Percentiles rank a stretch among this genome's conserved stretches.
Conservation (phyloP, 2,797 vertebrate species). For the Pteronotus mesoamericanus region DNA sequence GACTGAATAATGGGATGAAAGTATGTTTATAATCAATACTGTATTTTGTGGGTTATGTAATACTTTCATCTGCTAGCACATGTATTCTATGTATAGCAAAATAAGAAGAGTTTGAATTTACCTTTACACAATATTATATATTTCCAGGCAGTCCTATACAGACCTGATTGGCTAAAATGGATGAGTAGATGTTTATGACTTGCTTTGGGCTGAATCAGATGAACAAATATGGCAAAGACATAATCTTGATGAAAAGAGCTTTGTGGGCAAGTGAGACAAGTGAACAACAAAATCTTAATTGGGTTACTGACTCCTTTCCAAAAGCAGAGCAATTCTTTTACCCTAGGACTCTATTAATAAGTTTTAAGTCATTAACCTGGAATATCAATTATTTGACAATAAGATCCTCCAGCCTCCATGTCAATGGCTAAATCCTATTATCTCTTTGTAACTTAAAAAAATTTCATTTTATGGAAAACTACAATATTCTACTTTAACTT, state of each 20-base stretch:
- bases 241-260: neutral
- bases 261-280: neutral
- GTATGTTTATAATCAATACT: neutral
- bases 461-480: neutral
- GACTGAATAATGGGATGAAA: slow-evolving; percentile 15
- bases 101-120: neutral
- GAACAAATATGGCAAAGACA: neutral
- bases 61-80: slow-evolving; percentile 6
- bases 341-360: neutral
- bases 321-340: neutral
- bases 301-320: neutral
- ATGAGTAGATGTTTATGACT: neutral
- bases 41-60: neutral
- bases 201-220: neutral
- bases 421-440: neutral
- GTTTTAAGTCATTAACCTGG: neutral
- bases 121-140: neutral
- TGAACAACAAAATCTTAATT: neutral
- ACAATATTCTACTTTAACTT: neutral
- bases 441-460: neutral
- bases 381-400: slow-evolving; percentile 3
- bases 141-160: neutral
- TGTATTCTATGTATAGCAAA: slow-evolving; percentile 22
- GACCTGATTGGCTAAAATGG: neutral
- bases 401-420: neutral